Percentiles rank a stretch among this genome's conserved stretches.
These are phyloP conservation scores for Entosphenus tridentatus DNA, from an alignment of 2,113 vertebrate genomes.

Conservation along the genomic window DNA sequence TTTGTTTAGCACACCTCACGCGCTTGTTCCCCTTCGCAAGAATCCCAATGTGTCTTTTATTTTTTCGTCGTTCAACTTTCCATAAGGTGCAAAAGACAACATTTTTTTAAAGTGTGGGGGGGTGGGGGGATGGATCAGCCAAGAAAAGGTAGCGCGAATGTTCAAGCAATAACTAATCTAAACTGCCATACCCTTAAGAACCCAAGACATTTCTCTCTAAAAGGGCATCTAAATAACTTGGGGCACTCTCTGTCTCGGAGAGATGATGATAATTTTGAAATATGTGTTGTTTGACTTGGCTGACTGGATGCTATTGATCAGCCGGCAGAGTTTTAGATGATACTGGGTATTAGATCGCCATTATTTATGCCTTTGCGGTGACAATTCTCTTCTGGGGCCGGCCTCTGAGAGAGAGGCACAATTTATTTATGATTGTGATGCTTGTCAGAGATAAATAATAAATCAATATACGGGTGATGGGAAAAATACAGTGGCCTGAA, in stretches of 20 bases:
- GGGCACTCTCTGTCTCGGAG: slow-evolving; percentile 3
- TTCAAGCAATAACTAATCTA: too few relatives aligned
- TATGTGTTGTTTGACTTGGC: slow-evolving; percentile 2
- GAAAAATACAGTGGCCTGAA: background rate
- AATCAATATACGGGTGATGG: slow-evolving; percentile 5
- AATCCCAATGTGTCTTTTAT: too few relatives aligned
- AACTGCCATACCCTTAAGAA: too few relatives aligned
- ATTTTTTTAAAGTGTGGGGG: too few relatives aligned
- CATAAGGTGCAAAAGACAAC: too few relatives aligned
- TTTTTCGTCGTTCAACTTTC: too few relatives aligned
- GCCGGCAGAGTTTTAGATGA: slow-evolving; percentile 3
- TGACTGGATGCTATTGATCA: slow-evolving; percentile 1
- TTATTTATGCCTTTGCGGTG: slow-evolving; percentile 3
- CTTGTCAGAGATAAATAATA: slow-evolving; percentile 6
- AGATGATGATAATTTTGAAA: slow-evolving; percentile 4
- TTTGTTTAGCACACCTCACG: too few relatives aligned
- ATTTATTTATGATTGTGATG: slow-evolving; percentile 5
- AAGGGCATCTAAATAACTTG: background rate
- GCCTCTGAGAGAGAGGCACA: slow-evolving; percentile 1
- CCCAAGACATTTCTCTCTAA: too few relatives aligned
- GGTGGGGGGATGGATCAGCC: too few relatives aligned
- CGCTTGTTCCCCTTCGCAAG: too few relatives aligned
- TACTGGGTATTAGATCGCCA: slow-evolving; percentile 3
- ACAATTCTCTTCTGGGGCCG: background rate
- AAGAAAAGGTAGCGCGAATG: too few relatives aligned